Evolutionary conservation across 2,797 vertebrate genomes (phyloP).

Genomic region (Chrosomus eos): DNA sequence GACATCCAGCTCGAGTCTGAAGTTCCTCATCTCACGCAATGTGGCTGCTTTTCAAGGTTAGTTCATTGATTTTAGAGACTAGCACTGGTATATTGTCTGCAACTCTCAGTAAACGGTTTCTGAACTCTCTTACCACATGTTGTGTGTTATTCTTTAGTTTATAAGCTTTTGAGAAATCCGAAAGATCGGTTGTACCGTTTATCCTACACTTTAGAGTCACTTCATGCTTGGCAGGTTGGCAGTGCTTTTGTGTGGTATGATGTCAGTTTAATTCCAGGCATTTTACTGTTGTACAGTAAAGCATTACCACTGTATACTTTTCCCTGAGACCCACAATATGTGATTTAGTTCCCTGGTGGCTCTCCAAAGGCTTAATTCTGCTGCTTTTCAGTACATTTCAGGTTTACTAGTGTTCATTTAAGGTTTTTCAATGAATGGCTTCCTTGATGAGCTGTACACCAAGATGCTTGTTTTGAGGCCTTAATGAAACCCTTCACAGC

Average conservation of each 20-base stretch:
- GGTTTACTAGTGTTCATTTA: conserved; percentile 8
- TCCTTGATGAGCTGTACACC: conserved; percentile 11
- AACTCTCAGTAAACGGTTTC: background rate
- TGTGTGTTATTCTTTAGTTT: background rate
- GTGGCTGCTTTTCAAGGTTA: conserved; percentile 90
- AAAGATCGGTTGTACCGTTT: background rate
- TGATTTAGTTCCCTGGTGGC: conserved; percentile 8
- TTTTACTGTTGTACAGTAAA: background rate
- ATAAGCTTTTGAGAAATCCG: conserved; percentile 3
- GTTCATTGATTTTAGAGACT: background rate
- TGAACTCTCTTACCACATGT: background rate
- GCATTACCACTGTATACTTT: background rate
- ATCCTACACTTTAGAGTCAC: conserved; percentile 1
- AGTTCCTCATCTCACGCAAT: conserved; percentile 84
- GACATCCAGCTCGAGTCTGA: conserved; percentile 81
- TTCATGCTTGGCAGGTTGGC: background rate
- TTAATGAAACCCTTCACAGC: conserved; percentile 49
- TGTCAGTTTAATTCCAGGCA: background rate
- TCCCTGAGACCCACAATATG: background rate
- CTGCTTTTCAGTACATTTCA: background rate
- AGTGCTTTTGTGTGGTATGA: background rate
- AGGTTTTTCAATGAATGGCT: conserved; percentile 21
- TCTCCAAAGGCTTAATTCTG: conserved; percentile 1
- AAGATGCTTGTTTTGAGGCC: conserved; percentile 38
- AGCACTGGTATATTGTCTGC: background rate